A percentile compares a stretch with the other conserved stretches of the same genome.
These are phyloP conservation scores for Bradypodion ventrale DNA, from an alignment of 2,797 vertebrate species.

Conservation along the genomic window DNA sequence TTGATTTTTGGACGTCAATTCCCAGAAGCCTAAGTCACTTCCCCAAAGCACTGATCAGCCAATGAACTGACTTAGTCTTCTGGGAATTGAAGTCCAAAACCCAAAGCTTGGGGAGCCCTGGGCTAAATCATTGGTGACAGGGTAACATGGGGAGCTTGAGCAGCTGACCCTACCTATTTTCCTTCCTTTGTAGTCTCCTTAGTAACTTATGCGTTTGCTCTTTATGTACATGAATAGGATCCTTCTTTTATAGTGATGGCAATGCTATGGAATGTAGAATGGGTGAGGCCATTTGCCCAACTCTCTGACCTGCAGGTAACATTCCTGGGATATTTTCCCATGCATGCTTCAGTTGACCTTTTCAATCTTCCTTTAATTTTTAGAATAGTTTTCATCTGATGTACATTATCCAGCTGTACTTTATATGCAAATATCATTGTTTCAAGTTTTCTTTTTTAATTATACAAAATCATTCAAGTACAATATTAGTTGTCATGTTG, in stretches of 20 bases:
- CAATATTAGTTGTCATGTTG: not conserved
- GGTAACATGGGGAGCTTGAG: not conserved
- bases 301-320: not conserved
- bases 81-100: no score
- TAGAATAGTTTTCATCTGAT: not conserved
- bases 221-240: constrained; percentile 21
- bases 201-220: not conserved
- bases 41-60: no score
- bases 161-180: not conserved
- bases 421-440: not conserved
- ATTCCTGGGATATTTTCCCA: not conserved
- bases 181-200: not conserved
- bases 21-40: no score
- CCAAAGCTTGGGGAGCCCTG: no score
- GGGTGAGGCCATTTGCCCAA: constrained; percentile 54
- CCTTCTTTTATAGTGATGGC: constrained; percentile 21
- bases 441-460: not conserved
- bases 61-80: no score
- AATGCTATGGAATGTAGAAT: constrained; percentile 51
- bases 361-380: not conserved
- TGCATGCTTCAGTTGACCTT: constrained; percentile 26
- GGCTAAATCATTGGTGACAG: not conserved
- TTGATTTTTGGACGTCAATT: no score
- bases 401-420: not conserved
- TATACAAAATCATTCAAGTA: not conserved